Percentiles rank a stretch among this genome's conserved stretches.
Conservation (phyloP, 2,888 invertebrate species). For the Macaria liturata region DNA sequence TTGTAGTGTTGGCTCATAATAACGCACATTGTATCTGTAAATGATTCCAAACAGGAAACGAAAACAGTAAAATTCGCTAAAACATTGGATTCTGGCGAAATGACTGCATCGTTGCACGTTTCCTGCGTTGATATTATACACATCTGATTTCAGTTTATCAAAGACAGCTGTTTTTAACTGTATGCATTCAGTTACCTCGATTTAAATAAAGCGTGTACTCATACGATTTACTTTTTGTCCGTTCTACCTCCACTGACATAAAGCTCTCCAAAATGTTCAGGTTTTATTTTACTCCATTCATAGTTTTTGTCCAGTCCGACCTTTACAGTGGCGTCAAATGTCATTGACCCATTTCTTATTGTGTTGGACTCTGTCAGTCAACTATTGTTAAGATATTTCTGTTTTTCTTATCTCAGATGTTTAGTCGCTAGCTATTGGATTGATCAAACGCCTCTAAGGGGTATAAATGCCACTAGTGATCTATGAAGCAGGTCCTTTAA, state of each 20-base stretch:
- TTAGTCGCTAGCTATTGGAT: too few species aligned
- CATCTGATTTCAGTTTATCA: constrained; percentile 10
- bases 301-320: constrained; percentile 1
- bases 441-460: too few species aligned
- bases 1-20: constrained; percentile 5
- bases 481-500: too few species aligned
- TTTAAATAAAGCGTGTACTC: neutral
- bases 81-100: constrained; percentile 36
- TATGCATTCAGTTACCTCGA: neutral
- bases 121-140: constrained; percentile 10
- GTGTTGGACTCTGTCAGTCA: too few species aligned
- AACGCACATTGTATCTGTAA: constrained; percentile 12
- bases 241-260: too few species aligned
- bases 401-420: too few species aligned
- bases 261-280: too few species aligned
- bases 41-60: constrained; percentile 39
- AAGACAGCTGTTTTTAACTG: constrained; percentile 1
- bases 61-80: constrained; percentile 23
- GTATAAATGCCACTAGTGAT: too few species aligned
- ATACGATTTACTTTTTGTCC: too few species aligned
- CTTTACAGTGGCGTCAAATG: constrained; percentile 5
- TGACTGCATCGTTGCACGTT: constrained; percentile 19
- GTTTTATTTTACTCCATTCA: neutral
- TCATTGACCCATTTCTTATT: constrained; percentile 5
- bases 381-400: too few species aligned